Base-by-base conservation (phyloP, 2,888 invertebrate genomes). In the Dastarcus helophoroides region DNA sequence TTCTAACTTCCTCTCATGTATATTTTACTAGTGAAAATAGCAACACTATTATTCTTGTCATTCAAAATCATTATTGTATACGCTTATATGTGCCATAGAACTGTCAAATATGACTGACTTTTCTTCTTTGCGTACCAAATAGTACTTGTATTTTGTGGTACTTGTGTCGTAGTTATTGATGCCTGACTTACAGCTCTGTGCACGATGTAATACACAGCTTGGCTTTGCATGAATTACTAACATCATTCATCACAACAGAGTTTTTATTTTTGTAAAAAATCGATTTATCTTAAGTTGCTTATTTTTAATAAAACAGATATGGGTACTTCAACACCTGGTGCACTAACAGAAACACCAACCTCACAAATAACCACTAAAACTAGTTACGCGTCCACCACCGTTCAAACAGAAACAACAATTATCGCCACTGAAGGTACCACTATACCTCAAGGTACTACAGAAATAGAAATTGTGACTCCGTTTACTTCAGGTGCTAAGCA, bases 251-350 rank as follows among this genome's bases (percentile, higher is more conserved):
- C n/a, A n/a, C n/a, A n/a, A n/a, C n/a, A n/a, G n/a, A n/a, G n/a
- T n/a, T n/a, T n/a, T n/a, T n/a, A n/a, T n/a, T n/a, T n/a, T n/a
- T n/a, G n/a, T n/a, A n/a, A n/a, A n/a, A n/a, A n/a, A n/a, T n/a
- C n/a, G n/a, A n/a, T n/a, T n/a, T n/a, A 47, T 33, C 19, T 15
- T 51, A 48, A 46, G 48, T 42, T 43, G n/a, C n/a, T 50, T 54
- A 44, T 50, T 55, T 56, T 55, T 55, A 46, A 49, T 53, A 55
- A 56, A 60, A 60, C 58, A 61, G 62, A 62, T 58, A 52, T 53
- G 54, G 59, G 48, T 43, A 49, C 50, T 43, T 50, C 56, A 48
- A 60, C 60, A 51, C 50, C 58, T 44, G 54, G 54, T 53, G 54
- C 59, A 60, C 58, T 60, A 60, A 60, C 56, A 37, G 58, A 59